Evolutionary conservation across 2,797 vertebrate genomes (phyloP), one percentile per base, ranked within the genome.

Genomic region (Micrastur ruficollis): DNA sequence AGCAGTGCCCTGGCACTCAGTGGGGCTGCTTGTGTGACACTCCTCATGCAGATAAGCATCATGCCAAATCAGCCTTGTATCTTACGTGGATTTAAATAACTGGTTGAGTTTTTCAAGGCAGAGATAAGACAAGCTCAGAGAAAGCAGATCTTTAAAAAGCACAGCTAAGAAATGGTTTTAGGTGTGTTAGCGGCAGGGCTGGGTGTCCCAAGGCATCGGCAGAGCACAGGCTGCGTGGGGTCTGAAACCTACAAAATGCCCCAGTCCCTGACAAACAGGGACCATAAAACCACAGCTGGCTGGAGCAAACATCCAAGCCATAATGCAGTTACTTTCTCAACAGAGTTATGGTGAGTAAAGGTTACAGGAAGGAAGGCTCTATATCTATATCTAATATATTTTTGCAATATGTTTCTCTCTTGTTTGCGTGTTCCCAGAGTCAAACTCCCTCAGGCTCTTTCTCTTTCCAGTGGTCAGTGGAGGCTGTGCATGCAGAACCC

Each of bases 351-450:
- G 74, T 76, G 86, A 79, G 67, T 56, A 79, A 95, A 94, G 62
- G 86, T 89, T 58, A 72, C 70, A 81, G 70, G 78, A 88, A 95
- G 44, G 44, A 78, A 93, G 67, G 61, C 38, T 91, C 12, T 5
- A 22, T 42, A 19, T 78, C 42, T 42, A 16, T 52, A 61, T 67
- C 44, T 67, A 22, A 65, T 1, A n/a, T 0, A 44, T n/a, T 53
- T 90, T 42, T 53, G 38, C 72, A 88, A 40, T 32, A 7, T 3
- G 4, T 82, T 90, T 72, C 58, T 78, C 27, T 81, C 29, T 61
- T 58, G 70, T 81, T 10, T 44, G 16, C 0, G 0, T 19, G 4
- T 50, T 92, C 6, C 25, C 71, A n/a, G 61, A 71, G 40, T 18
- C 56, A 81, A 53, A 50, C 58, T 74, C 67, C 44, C 29, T 44